These are phyloP conservation scores for Malthinus flaveolus DNA, from an alignment of 2,888 invertebrate genomes.

Conservation along the genomic window DNA sequence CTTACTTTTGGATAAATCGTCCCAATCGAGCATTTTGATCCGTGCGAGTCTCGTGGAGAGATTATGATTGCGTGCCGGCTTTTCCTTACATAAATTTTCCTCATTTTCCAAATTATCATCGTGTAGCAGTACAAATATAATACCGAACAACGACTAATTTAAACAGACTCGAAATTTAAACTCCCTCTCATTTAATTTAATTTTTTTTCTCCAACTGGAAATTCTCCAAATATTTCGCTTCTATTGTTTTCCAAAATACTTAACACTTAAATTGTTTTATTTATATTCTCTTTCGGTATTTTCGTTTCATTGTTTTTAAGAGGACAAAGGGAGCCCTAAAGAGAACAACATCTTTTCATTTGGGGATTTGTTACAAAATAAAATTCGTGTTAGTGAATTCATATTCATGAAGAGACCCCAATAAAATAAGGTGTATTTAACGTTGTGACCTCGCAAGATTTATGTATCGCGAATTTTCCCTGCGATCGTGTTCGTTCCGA, in stretches of 20 bases:
- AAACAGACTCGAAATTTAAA: conserved; percentile 3
- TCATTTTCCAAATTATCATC: no score
- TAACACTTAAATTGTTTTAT: conserved; percentile 26
- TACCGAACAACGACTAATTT: no score
- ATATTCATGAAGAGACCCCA: conserved; percentile 48
- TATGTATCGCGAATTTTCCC: conserved; percentile 49
- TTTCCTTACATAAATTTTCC: no score
- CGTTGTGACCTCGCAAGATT: conserved; percentile 45
- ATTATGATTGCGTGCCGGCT: no score
- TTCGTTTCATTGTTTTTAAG: conserved; percentile 36
- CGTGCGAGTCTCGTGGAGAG: no score
- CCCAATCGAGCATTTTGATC: no score
- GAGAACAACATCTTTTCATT: conserved; percentile 23
- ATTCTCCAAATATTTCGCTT: no score
- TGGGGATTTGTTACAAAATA: conserved; percentile 36
- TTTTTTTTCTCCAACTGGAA: no score
- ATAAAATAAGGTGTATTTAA: conserved; percentile 49
- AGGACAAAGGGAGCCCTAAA: conserved; percentile 33
- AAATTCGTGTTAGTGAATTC: conserved; percentile 42
- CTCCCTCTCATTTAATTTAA: no score
- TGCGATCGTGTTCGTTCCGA: conserved; percentile 45
- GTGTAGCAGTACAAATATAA: no score
- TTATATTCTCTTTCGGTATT: conserved; percentile 22
- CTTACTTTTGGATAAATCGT: no score
- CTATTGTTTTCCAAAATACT: conserved; percentile 5